A percentile compares a stretch with the other conserved stretches of the same genome.
Conservation (phyloP, 2,113 vertebrate species). For the Gallinago jamesoni region DNA sequence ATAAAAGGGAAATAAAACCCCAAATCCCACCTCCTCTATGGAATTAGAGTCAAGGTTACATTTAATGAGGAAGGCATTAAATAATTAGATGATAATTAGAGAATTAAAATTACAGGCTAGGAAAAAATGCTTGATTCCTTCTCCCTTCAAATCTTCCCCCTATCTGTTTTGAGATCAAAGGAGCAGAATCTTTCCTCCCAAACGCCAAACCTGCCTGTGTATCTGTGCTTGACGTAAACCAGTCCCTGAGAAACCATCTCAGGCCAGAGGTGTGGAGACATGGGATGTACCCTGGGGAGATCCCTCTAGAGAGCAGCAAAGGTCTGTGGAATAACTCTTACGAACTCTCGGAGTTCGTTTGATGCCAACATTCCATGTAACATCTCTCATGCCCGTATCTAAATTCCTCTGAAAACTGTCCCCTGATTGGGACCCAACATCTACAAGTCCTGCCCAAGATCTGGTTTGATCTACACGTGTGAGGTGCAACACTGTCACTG, state of each 20-base stretch:
- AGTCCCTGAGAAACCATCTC: neutral
- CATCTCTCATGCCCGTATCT: neutral
- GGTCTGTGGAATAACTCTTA: neutral
- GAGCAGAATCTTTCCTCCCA: neutral
- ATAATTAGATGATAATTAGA: neutral
- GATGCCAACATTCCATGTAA: neutral
- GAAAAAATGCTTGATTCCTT: neutral
- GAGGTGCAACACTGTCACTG: rapidly evolving
- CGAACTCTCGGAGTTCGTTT: neutral
- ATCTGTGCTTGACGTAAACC: neutral
- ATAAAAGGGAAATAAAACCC: neutral
- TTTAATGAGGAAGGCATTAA: neutral
- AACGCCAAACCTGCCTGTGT: neutral
- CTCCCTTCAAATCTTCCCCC: neutral
- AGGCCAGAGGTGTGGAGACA: neutral
- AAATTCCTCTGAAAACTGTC: rapidly evolving
- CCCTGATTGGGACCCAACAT: neutral
- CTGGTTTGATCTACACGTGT: too few species aligned
- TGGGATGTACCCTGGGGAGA: neutral
- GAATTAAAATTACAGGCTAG: neutral
- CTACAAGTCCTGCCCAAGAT: rapidly evolving
- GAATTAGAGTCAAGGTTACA: neutral
- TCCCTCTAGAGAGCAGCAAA: neutral
- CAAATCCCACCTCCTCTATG: neutral
- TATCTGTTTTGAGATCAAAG: neutral